Percentiles rank a stretch among this genome's conserved stretches.
Conservation (phyloP, 2,888 invertebrate genomes). For the Idaea straminata region DNA sequence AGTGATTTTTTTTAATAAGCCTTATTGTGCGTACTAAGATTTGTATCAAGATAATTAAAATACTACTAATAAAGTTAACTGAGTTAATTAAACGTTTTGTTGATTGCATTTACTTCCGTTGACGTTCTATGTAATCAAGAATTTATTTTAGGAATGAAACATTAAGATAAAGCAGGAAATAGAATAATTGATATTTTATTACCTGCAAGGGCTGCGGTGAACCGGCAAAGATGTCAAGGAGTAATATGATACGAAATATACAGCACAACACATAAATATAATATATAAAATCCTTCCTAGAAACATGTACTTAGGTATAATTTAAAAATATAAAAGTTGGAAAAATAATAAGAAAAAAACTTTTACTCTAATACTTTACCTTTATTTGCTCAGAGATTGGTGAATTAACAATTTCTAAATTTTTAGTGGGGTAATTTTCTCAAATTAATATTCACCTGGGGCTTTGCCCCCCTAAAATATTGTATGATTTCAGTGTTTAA, state of each 20-base stretch:
- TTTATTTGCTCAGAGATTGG: no score
- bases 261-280: no score
- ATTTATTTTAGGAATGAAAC: background rate
- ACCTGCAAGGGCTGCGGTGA: constrained; percentile 36
- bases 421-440: no score
- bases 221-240: constrained; percentile 61
- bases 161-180: constrained; percentile 41
- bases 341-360: no score
- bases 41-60: background rate
- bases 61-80: background rate
- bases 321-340: no score
- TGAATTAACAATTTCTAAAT: no score
- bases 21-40: background rate
- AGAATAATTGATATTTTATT: constrained; percentile 59
- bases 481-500: no score
- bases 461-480: no score
- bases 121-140: background rate
- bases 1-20: background rate
- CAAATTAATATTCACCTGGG: no score
- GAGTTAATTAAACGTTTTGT: background rate
- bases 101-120: background rate
- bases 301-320: no score
- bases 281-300: no score
- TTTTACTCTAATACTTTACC: no score
- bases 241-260: constrained; percentile 42